Evolutionary conservation across 1,140 invertebrate genomes (phyloP), one percentile per base, ranked within the genome.

Genomic region (Choristoneura fumiferana): DNA sequence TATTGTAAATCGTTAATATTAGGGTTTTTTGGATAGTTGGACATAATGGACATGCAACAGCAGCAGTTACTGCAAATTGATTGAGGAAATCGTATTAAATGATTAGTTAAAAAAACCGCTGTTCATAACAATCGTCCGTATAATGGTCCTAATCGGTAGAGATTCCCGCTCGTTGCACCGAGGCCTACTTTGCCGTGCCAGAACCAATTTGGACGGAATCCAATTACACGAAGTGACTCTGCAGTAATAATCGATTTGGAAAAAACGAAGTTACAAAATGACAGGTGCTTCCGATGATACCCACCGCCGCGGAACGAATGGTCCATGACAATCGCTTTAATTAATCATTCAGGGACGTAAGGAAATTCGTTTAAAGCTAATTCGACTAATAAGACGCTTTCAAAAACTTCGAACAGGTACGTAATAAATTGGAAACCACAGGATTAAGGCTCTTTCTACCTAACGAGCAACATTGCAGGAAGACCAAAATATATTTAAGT

Each of bases 311-410:
- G 80, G 62, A 70, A 62, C 78, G 72, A 81, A 87, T 79, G 67
- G 65, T 63, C 65, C 79, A 72, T 83, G 76, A 78, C 78, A 81
- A 86, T 79, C 67, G 71, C 62, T 61, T 78, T 84, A 84, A 84
- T 86, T 86, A 83, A 84, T 84, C 80, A 78, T 78, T 82, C 68
- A n/a, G n/a, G n/a, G n/a, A n/a, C n/a, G 63, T 75, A 70, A 61
- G 71, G 66, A 68, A 73, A 72, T 78, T 69, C 57, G 15, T 54
- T 63, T 40, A 52, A 29, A 58, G 40, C 49, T 63, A 72, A 61
- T 56, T 63, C 15, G 45, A 37, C 38, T 62, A 38, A 58, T 54
- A 34, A 34, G 59, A 65, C 65, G 35, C 65, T 68, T 58, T 62
- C 57, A 56, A 59, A 10, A 22, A 39, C 22, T n/a, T 14, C 18